Evolutionary conservation across 2,797 vertebrate species (phyloP), one percentile per base, ranked within the genome.

Genomic region (Capromys pilorides): DNA sequence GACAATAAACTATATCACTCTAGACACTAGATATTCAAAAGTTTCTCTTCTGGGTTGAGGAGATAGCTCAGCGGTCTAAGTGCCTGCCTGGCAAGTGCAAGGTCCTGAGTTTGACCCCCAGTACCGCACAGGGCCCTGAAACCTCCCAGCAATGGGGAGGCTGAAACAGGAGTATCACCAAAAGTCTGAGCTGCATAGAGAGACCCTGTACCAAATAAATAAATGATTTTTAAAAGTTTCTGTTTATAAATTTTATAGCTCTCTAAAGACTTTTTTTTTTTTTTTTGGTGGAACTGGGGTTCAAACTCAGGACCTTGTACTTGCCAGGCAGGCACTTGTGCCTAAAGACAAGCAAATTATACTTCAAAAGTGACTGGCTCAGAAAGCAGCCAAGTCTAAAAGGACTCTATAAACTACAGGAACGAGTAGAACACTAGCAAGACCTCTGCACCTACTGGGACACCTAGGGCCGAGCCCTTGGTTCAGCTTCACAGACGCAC

Each of bases 281-380:
- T n/a, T n/a, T n/a, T n/a, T n/a, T n/a, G n/a, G n/a, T n/a, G n/a
- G n/a, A n/a, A n/a, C n/a, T n/a, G n/a, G n/a, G n/a, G n/a, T n/a
- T n/a, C n/a, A n/a, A n/a, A n/a, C n/a, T n/a, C n/a, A n/a, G n/a
- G n/a, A n/a, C n/a, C n/a, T n/a, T n/a, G n/a, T n/a, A n/a, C n/a
- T n/a, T n/a, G n/a, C n/a, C n/a, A n/a, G n/a, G n/a, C n/a, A n/a
- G n/a, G n/a, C n/a, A n/a, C n/a, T n/a, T n/a, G n/a, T n/a, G n/a
- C n/a, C n/a, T n/a, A n/a, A n/a, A n/a, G 71, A 90, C 33, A 83
- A 67, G 36, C 18, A 93, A 93, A 92, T 54, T 79, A 94, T 59
- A 88, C 11, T 61, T 71, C n/a, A 94, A 95, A 91, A 95, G 94
- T 73, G 19, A 81, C 91, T 71, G 39, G 49, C 89, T 89, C 69